phyloP scores from a whole-genome alignment of 2,888 invertebrate species.

The Agriotes lineatus region DNA sequence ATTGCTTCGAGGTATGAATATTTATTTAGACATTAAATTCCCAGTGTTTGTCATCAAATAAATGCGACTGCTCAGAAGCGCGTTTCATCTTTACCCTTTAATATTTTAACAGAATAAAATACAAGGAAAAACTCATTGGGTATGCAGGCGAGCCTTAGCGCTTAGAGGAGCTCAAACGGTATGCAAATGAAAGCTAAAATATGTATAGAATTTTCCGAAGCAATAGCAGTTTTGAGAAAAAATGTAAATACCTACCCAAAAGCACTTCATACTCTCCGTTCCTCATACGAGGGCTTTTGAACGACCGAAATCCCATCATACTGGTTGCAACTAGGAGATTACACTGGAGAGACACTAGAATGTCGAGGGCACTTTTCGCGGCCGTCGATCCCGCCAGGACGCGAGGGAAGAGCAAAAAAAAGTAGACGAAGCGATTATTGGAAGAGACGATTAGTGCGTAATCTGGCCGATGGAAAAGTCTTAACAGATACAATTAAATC shows the following conservation, averaged over 20 bases:
- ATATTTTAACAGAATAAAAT: neutral
- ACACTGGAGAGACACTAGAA: slow-evolving; percentile 5
- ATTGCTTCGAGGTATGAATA: too few relatives aligned
- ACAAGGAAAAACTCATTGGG: neutral
- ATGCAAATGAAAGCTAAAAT: slow-evolving; percentile 5
- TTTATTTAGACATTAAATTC: too few relatives aligned
- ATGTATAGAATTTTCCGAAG: slow-evolving; percentile 11
- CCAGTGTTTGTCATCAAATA: too few relatives aligned
- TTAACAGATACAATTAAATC: neutral
- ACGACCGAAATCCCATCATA: slow-evolving; percentile 75
- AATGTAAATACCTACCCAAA: slow-evolving; percentile 70
- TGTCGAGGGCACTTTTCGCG: slow-evolving; percentile 5
- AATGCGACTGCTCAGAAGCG: too few relatives aligned
- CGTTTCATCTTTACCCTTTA: neutral
- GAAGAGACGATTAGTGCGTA: neutral
- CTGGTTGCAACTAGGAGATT: slow-evolving; percentile 44
- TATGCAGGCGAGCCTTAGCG: neutral
- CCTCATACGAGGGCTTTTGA: slow-evolving; percentile 70
- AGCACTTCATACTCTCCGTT: slow-evolving; percentile 78
- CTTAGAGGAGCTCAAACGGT: neutral
- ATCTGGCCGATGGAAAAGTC: neutral
- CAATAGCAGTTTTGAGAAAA: neutral
- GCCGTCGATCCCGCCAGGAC: neutral
- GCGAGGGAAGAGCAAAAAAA: neutral
- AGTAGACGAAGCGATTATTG: neutral